phyloP scores from a whole-genome alignment of 2,888 invertebrate species.

The Aproaerema taeniolella region DNA sequence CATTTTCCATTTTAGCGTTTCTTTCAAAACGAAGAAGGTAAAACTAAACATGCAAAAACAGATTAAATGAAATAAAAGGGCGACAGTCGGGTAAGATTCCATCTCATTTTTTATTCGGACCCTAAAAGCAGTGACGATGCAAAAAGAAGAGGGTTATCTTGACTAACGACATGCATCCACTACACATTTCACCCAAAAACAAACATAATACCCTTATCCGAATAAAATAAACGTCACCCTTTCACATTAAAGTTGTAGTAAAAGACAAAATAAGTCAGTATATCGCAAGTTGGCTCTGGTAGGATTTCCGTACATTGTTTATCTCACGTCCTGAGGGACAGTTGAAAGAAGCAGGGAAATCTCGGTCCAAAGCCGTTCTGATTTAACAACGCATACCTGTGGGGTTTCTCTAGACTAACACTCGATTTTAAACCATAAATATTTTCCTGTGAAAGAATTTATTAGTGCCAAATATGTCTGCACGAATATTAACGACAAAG shows the following conservation, averaged over 20 bases:
- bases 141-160: no score
- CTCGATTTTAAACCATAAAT: conserved; percentile 15
- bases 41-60: no score
- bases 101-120: no score
- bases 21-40: no score
- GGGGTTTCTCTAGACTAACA: conserved; percentile 3
- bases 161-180: conserved; percentile 9
- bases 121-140: no score
- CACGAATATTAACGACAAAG: no score
- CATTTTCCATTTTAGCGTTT: no score
- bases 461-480: no score
- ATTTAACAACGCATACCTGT: conserved; percentile 17
- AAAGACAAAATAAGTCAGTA: conserved; percentile 38
- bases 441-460: background rate
- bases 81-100: no score
- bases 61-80: no score
- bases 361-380: conserved; percentile 31
- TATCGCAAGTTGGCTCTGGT: conserved; percentile 35
- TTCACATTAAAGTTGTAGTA: conserved; percentile 37
- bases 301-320: conserved; percentile 48
- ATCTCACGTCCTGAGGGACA: conserved; percentile 50
- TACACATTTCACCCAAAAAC: conserved; percentile 4
- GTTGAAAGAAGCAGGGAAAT: conserved; percentile 39
- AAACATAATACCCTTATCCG: conserved; percentile 17
- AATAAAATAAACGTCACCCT: conserved; percentile 36